These are phyloP conservation scores for Papilio glaucus DNA, from an alignment of 1,140 invertebrate genomes.

Conservation along the genomic window DNA sequence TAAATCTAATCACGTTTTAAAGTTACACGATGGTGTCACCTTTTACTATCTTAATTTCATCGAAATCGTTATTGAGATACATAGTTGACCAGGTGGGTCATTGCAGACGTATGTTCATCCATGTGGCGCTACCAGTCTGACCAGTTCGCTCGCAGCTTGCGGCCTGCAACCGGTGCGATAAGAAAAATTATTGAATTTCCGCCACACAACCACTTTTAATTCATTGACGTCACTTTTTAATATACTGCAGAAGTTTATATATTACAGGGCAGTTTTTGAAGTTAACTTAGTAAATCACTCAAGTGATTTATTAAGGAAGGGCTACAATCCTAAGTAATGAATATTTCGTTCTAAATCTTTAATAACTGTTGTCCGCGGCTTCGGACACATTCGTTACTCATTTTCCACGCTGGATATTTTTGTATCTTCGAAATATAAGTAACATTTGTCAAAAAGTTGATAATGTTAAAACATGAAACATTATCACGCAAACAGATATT, in stretches of 20 bases:
- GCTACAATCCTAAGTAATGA: too few species aligned
- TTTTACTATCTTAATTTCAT: constrained; percentile 12
- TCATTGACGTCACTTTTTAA: constrained; percentile 16
- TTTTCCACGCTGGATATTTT: too few species aligned
- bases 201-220: neutral
- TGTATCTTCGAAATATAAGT: too few species aligned
- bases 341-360: too few species aligned
- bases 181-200: constrained; percentile 35
- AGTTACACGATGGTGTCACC: neutral
- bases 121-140: constrained; percentile 46
- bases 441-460: too few species aligned
- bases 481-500: too few species aligned
- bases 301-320: neutral
- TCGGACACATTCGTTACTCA: too few species aligned
- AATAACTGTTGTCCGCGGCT: too few species aligned
- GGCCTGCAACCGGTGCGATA: constrained; percentile 24
- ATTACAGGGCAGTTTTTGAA: neutral
- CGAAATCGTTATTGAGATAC: neutral
- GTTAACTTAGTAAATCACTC: neutral
- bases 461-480: too few species aligned
- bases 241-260: neutral
- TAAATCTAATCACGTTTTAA: neutral
- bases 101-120: constrained; percentile 15
- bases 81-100: constrained; percentile 25
- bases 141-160: constrained; percentile 44